phyloP scores from a whole-genome alignment of 1,140 invertebrate genomes.

The Drosophila azteca region DNA sequence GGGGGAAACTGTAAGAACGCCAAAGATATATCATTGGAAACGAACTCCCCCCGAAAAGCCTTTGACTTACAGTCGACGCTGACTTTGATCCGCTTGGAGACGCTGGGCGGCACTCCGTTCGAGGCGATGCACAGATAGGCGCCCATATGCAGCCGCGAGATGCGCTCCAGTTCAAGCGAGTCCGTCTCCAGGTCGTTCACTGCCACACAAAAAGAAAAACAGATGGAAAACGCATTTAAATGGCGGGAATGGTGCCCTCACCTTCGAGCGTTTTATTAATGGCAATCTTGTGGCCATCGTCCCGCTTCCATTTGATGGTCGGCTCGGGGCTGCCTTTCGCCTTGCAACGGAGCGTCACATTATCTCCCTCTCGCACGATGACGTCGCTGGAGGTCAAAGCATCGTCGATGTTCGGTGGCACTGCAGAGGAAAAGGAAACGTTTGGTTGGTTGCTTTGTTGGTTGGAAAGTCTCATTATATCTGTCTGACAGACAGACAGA shows the following conservation, averaged over 20 bases:
- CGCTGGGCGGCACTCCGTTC: slow-evolving; percentile 91
- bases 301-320: slow-evolving; percentile 94
- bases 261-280: slow-evolving; percentile 92
- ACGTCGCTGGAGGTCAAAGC: slow-evolving; percentile 94
- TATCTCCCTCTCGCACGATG: slow-evolving; percentile 94
- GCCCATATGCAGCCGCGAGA: slow-evolving; percentile 95
- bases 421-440: slow-evolving; percentile 84
- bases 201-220: slow-evolving; percentile 72
- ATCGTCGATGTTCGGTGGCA: slow-evolving; percentile 96
- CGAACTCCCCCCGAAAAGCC: not conserved
- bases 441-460: not conserved
- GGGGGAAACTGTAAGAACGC: slow-evolving; percentile 89
- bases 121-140: slow-evolving; percentile 94
- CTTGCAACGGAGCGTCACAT: slow-evolving; percentile 93
- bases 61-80: slow-evolving; percentile 96
- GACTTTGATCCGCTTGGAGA: slow-evolving; percentile 95
- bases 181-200: slow-evolving; percentile 92
- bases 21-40: not conserved
- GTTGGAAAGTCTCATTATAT: slow-evolving; percentile 36
- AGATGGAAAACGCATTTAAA: not conserved
- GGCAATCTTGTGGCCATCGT: slow-evolving; percentile 92
- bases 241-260: slow-evolving; percentile 82
- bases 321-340: slow-evolving; percentile 95
- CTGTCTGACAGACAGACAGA: slow-evolving; percentile 17
- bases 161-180: slow-evolving; percentile 92